Conservation (phyloP, 1,140 invertebrate genomes). For the Papilio helenus region DNA sequence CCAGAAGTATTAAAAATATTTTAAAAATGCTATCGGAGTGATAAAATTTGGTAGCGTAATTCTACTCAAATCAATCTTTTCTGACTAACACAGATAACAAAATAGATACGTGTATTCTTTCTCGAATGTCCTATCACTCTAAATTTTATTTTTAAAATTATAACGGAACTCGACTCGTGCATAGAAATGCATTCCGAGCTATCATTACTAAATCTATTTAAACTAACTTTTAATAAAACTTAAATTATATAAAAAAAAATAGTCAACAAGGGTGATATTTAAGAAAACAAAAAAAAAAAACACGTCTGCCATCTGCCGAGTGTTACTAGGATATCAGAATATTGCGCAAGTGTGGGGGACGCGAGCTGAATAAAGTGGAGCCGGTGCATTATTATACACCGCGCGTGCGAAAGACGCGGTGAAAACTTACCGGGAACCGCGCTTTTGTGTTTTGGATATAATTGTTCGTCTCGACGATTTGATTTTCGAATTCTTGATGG, state of each 20-base stretch:
- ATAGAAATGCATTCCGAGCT: too few relatives aligned
- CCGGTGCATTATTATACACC: constrained; percentile 41
- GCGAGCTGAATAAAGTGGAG: constrained; percentile 41
- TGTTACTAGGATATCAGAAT: constrained; percentile 45
- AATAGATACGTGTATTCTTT: background rate
- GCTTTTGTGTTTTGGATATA: constrained; percentile 33
- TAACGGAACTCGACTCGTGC: background rate
- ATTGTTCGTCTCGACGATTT: constrained; percentile 23
- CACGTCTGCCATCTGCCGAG: constrained; percentile 20
- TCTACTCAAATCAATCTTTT: background rate
- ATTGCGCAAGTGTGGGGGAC: constrained; percentile 45
- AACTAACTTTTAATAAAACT: background rate
- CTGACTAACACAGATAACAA: background rate
- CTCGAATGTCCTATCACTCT: too few relatives aligned
- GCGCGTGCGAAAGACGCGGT: constrained; percentile 43
- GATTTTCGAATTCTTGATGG: constrained; percentile 24
- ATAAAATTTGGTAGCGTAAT: background rate
- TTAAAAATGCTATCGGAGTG: background rate
- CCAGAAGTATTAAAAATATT: background rate
- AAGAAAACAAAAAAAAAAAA: constrained; percentile 15
- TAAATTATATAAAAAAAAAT: background rate
- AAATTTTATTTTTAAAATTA: too few relatives aligned
- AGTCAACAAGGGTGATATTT: background rate
- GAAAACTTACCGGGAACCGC: constrained; percentile 41
- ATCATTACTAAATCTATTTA: too few relatives aligned